Percentiles rank a stretch among this genome's conserved stretches.
Evolutionary conservation across 2,797 vertebrate species (phyloP).

Genomic region (Lophotriccus pileatus): DNA sequence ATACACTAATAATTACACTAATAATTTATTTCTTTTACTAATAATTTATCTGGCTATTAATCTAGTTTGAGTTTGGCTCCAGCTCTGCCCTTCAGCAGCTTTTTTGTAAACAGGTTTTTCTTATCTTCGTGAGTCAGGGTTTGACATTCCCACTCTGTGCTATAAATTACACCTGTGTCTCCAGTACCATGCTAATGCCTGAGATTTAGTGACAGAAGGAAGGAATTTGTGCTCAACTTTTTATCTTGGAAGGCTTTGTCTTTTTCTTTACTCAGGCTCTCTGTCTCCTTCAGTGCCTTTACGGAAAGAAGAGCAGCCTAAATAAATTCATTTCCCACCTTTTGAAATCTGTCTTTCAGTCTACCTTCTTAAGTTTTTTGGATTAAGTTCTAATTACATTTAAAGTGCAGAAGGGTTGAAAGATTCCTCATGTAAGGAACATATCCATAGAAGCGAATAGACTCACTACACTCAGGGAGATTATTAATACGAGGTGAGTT

Average conservation of each 20-base stretch:
- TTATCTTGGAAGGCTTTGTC: not conserved
- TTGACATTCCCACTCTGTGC: not conserved
- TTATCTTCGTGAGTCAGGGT: not conserved
- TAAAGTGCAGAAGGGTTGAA: not conserved
- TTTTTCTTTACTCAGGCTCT: not conserved
- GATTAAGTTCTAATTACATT: not conserved
- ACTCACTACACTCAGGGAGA: not conserved
- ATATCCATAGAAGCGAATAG: not conserved
- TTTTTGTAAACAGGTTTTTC: constrained; percentile 25
- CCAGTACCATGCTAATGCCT: not conserved
- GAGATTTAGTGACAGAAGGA: not conserved
- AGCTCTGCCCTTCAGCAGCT: not conserved
- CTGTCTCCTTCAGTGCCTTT: not conserved
- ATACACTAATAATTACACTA: too few species aligned
- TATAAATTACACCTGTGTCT: not conserved
- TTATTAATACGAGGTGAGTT: not conserved
- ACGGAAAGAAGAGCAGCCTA: not conserved
- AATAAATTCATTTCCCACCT: not conserved
- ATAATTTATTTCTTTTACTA: constrained; percentile 7
- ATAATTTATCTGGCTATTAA: constrained; percentile 3
- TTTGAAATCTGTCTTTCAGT: not conserved
- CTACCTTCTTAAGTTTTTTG: not conserved
- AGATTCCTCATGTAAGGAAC: not conserved
- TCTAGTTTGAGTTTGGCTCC: constrained; percentile 8
- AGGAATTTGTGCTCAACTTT: not conserved